These are phyloP conservation scores for Protodeltote pygarga DNA, from an alignment of 2,888 invertebrate genomes.

Conservation along the genomic window DNA sequence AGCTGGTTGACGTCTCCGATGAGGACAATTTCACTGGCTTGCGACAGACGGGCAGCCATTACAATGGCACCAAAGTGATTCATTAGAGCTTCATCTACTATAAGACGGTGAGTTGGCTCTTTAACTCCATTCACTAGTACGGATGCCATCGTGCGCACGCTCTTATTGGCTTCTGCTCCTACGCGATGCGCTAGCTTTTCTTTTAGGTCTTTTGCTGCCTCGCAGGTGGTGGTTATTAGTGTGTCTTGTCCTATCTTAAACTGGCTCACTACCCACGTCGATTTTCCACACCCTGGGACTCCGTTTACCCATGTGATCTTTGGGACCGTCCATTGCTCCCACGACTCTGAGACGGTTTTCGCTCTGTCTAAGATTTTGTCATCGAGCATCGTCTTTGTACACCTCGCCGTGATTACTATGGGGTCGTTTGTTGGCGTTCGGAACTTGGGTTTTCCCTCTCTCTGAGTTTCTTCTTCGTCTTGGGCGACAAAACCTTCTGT, in stretches of 20 bases:
- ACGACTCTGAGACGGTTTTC: neutral
- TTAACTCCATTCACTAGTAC: conserved; percentile 22
- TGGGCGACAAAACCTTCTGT: conserved; percentile 3
- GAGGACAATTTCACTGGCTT: conserved; percentile 24
- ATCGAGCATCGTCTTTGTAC: conserved; percentile 24
- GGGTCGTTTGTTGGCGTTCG: conserved; percentile 5
- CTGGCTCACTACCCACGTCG: conserved; percentile 23
- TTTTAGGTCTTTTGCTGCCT: conserved; percentile 27
- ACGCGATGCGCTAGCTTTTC: neutral
- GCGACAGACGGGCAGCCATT: conserved; percentile 24
- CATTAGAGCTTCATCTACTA: conserved; percentile 42
- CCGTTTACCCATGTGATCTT: conserved; percentile 30
- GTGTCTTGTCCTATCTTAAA: conserved; percentile 10
- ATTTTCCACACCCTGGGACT: conserved; percentile 34
- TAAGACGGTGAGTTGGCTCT: conserved; percentile 9
- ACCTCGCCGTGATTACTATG: conserved; percentile 15
- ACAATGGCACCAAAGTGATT: conserved; percentile 43
- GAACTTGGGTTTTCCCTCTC: conserved; percentile 6
- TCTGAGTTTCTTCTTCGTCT: conserved; percentile 2
- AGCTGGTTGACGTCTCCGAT: conserved; percentile 46
- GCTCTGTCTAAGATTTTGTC: conserved; percentile 19
- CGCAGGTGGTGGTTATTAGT: conserved; percentile 29
- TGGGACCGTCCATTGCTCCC: conserved; percentile 4
- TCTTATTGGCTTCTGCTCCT: conserved; percentile 5
- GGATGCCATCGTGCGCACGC: conserved; percentile 32